Percentiles rank a stretch among this genome's conserved stretches.
Conservation (phyloP, 2,888 invertebrate species). For the Drosophila infuscata region DNA sequence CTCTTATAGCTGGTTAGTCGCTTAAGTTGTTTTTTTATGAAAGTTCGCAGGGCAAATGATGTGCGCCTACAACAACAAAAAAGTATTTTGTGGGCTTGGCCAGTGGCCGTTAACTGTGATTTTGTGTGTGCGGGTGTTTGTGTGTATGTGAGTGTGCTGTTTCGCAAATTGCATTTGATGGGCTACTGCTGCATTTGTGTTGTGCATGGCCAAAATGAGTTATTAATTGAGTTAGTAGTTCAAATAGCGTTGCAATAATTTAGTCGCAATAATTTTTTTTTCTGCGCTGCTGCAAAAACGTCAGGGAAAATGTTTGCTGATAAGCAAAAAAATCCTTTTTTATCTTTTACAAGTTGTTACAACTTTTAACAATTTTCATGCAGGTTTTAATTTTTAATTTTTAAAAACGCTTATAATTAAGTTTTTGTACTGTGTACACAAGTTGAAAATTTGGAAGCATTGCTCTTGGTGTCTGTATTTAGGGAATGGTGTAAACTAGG, state of each 20-base stretch:
- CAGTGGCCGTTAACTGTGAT: conserved; percentile 19
- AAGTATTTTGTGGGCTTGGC: conserved; percentile 29
- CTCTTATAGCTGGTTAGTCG: conserved; percentile 37
- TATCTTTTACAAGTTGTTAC: not conserved
- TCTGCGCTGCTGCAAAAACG: not conserved
- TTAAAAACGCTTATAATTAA: not conserved
- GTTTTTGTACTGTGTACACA: not conserved
- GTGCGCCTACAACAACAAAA: conserved; percentile 43
- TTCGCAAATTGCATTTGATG: conserved; percentile 58
- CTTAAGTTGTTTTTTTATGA: conserved; percentile 64
- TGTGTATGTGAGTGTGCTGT: conserved; percentile 3
- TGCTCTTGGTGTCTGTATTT: not conserved
- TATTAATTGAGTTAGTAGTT: conserved; percentile 77
- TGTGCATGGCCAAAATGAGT: conserved; percentile 61
- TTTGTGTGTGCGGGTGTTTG: conserved; percentile 13
- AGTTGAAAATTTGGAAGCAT: not conserved
- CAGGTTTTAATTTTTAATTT: not conserved
- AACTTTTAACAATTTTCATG: not conserved
- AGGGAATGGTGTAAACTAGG: not conserved
- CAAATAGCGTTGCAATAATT: conserved; percentile 45
- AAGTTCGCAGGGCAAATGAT: conserved; percentile 56
- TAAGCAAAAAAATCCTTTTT: not conserved
- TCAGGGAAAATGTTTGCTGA: conserved; percentile 5
- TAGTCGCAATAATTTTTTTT: conserved; percentile 14
- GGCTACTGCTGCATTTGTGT: conserved; percentile 41